Evolutionary conservation across 2,797 vertebrate species (phyloP), one percentile per base, ranked within the genome.

Genomic region (Denticeps clupeoides): DNA sequence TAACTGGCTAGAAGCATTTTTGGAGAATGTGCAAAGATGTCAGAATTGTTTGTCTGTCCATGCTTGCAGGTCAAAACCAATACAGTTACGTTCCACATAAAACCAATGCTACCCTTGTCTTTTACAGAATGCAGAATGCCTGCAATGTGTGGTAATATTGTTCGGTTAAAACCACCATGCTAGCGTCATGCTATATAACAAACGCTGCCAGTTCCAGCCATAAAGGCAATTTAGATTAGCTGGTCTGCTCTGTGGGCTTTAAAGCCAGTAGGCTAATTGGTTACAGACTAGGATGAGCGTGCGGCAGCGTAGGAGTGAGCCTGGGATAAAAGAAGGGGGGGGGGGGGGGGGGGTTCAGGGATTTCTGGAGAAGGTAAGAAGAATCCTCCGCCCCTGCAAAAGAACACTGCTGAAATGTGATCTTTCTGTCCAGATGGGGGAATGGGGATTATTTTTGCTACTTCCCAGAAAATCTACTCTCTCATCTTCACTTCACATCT

Each of bases 261-360:
- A 54, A 62, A 75, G 73, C 72, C 74, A 77, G 64, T 29, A 2
- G 61, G 45, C 62, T 77, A 77, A 82, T 79, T 78, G 69, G 65
- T 68, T 77, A 70, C 80, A 81, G 74, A 71, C 67, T 44, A 26
- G 58, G 63, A 73, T 70, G 76, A 77, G 67, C 75, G 67, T 69
- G 67, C 60, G 67, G 49, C 59, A 19, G 35, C 35, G 35, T 38
- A 38, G 35, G 35, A 38, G 35, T 38, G 9, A 11, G 38, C 38
- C 35, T 38, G 35, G 18, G 16, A 35, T 38, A 2, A 38, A 10
- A 3, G 38, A 11, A 38, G 9, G 35, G 18, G 10, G 63, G 51
- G 41, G 10, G 3, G 38, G 11, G 38, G 9, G 35, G 18, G 10
- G 63, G 51, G 41, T 47, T 53, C 27, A 8, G 45, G 58, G 60